Evolutionary conservation across 2,113 vertebrate genomes (phyloP).

Genomic region (Atractosteus spatula): DNA sequence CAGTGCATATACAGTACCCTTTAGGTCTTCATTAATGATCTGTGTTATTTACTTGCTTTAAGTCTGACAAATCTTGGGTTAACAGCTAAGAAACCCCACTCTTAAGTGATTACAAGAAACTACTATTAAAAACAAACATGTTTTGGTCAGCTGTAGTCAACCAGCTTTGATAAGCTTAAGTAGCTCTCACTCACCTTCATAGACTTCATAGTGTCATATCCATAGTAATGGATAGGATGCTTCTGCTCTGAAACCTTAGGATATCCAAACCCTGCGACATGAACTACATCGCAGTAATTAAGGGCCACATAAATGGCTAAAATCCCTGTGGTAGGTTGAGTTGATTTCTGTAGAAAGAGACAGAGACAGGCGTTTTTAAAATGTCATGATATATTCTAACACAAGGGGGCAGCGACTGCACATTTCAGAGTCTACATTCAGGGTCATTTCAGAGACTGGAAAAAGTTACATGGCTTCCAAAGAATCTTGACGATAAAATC

Average conservation of each 20-base stretch:
- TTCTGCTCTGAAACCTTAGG: constrained; percentile 64
- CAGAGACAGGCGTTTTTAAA: constrained; percentile 4
- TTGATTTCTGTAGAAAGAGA: constrained; percentile 59
- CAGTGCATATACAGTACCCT: too few species aligned
- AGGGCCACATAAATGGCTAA: constrained; percentile 86
- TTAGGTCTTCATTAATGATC: too few species aligned
- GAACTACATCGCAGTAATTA: constrained; percentile 88
- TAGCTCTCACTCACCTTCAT: constrained; percentile 71
- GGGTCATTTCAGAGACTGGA: not conserved
- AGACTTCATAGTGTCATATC: constrained; percentile 78
- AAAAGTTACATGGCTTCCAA: too few species aligned
- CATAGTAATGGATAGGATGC: constrained; percentile 87
- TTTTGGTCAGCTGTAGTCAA: too few species aligned
- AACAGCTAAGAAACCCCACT: too few species aligned
- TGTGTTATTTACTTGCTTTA: too few species aligned
- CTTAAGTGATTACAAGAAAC: too few species aligned
- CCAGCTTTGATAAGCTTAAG: too few species aligned
- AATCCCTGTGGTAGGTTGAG: constrained; percentile 80
- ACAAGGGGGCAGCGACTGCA: constrained; percentile 31
- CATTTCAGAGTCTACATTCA: not conserved
- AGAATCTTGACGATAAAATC: too few species aligned
- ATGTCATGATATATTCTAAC: constrained; percentile 1
- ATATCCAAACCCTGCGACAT: constrained; percentile 89
- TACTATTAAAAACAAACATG: too few species aligned
- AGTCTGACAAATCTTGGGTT: too few species aligned